Evolutionary conservation across 2,797 vertebrate genomes (phyloP), one percentile per base, ranked within the genome.

Genomic region (Protosalanx chinensis): DNA sequence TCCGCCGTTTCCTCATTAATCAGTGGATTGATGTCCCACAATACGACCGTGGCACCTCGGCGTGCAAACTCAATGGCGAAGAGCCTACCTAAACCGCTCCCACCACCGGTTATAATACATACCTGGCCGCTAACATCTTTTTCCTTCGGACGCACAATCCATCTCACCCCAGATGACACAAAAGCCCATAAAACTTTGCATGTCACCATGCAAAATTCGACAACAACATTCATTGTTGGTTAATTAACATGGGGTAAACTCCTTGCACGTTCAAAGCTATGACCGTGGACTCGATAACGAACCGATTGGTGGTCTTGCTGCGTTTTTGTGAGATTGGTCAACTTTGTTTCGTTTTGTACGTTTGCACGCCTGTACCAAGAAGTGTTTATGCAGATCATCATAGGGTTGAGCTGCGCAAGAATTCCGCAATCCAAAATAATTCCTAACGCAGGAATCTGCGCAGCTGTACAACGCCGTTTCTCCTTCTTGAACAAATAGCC

Each of bases 111-210:
- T 83, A 95, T 94, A 32, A 96, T 86, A 79, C 94, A 95, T 88
- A 96, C 93, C 89, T 95, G 93, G 73, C 94, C 94, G 49, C 89
- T 90, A 82, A 95, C 94, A 71, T 92, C 94, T 89, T 95, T 95
- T 87, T 95, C 94, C 73, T 90, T 92, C 75, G 92, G 92, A 80
- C 91, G 91, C 71, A 96, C 84, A n/a, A 95, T 75, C 94, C 94
- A 95, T 84, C 91, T 92, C 74, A 87, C 88, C 6, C 91, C 94
- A 59, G 94, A 92, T 85, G 93, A 77, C 72, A 95, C 92, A 84
- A 95, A 94, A 62, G 94, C 93, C 93, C 93, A 95, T 3, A 95
- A 84, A 73, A 96, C 93, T 86, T 91, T 88, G 79, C 94, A 92
- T 76, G 91, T 89, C 68, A 96, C 94, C 79, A 94, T 87, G 86